Conservation (phyloP, 2,888 invertebrate genomes). For the Drosophila diplacantha region DNA sequence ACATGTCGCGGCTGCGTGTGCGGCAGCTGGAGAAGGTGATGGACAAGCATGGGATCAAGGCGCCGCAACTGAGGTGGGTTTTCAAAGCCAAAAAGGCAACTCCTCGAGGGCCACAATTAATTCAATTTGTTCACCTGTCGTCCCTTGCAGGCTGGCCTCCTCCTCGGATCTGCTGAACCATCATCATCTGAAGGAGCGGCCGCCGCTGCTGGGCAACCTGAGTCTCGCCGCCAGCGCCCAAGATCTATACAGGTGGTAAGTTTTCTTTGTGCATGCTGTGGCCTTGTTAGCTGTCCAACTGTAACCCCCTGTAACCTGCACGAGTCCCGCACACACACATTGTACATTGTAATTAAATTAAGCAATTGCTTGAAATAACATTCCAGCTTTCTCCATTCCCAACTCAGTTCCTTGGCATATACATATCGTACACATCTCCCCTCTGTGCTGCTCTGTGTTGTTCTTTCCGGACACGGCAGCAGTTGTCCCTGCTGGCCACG, state of each 20-base stretch:
- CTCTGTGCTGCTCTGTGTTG: slow-evolving; percentile 13
- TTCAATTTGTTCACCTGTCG: not conserved
- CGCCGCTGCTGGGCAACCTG: slow-evolving; percentile 78
- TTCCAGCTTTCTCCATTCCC: slow-evolving; percentile 30
- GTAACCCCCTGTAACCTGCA: slow-evolving; percentile 5
- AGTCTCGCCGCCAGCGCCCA: slow-evolving; percentile 78
- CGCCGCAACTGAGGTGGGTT: slow-evolving; percentile 83
- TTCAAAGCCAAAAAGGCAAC: no score
- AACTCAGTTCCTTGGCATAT: not conserved
- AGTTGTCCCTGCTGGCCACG: slow-evolving; percentile 14
- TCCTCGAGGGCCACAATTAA: not conserved
- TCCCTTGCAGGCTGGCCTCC: slow-evolving; percentile 80
- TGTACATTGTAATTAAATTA: slow-evolving; percentile 55
- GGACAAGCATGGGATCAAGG: slow-evolving; percentile 89
- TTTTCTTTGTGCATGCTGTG: slow-evolving; percentile 62
- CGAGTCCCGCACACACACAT: not conserved
- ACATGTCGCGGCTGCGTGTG: slow-evolving; percentile 89
- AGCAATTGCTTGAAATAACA: slow-evolving; percentile 61
- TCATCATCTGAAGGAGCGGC: slow-evolving; percentile 79
- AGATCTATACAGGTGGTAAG: slow-evolving; percentile 79
- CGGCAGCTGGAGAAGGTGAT: slow-evolving; percentile 91
- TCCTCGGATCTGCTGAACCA: slow-evolving; percentile 81
- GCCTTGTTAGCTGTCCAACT: not conserved
- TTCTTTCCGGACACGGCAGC: slow-evolving; percentile 23
- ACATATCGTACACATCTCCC: not conserved